Evolutionary conservation across 2,888 invertebrate genomes (phyloP).

Genomic region (Desoria tigrina): DNA sequence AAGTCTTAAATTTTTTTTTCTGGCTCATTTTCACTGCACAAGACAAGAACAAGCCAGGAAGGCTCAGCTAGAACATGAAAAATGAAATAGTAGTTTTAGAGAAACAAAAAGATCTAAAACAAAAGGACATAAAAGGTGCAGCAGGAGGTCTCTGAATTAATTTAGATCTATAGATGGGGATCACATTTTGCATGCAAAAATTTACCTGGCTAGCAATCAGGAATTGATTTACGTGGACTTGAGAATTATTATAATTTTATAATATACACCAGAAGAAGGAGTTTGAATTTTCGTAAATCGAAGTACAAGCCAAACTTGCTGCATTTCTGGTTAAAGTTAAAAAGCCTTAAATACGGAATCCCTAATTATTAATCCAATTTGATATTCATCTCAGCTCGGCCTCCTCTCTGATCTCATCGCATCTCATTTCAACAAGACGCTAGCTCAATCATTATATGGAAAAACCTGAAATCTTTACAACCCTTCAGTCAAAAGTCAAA

Average conservation of each 20-base stretch:
- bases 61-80: too few species aligned
- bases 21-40: background rate
- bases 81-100: background rate
- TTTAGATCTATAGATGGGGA: background rate
- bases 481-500: background rate
- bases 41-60: too few species aligned
- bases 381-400: slow-evolving; percentile 13
- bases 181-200: too few species aligned
- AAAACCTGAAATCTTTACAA: slow-evolving; percentile 13
- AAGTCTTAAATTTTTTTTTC: background rate
- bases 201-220: too few species aligned
- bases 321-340: slow-evolving; percentile 3
- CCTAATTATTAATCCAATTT: slow-evolving; percentile 10
- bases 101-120: background rate
- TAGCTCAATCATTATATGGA: background rate
- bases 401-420: slow-evolving; percentile 16
- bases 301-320: background rate
- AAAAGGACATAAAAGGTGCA: slow-evolving; percentile 10
- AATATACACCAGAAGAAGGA: background rate
- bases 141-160: slow-evolving; percentile 16
- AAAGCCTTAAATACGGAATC: background rate
- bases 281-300: background rate
- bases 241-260: too few species aligned
- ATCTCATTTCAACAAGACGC: background rate
- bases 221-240: too few species aligned